Base-by-base conservation (phyloP, 2,888 invertebrate genomes). In the Pseudococcus jackbeardsleyi region DNA sequence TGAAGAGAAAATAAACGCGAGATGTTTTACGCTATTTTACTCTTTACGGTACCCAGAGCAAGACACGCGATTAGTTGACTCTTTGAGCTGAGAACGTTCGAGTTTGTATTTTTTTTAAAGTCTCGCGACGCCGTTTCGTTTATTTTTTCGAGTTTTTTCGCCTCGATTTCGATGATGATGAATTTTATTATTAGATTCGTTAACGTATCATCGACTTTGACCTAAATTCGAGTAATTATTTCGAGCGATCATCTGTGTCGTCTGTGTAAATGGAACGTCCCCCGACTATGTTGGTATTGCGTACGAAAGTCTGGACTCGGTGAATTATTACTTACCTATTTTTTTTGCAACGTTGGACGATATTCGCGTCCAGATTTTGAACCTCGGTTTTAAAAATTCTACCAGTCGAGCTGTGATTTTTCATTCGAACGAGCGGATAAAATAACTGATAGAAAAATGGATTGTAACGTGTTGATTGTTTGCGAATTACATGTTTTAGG, bases 401-500 rank as follows among this genome's bases (percentile, higher is more conserved):
- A 4, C 26, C 1, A 2, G 26, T 3, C 3, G 15, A 50, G 46
- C 12, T 46, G 46, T 3, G 12, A 11, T 46, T 46, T 33, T 33
- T 33, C 26, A 33, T 33, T 33, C 26, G 3, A 33, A 15, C 50
- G 15, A 12, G 15, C 4, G 17, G 17, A 50, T 1, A 50, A 50
- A 50, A 33, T 33, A 33, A 1, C 26, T 33, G 26, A 33, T 33
- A 33, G 26, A 4, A 39, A 26, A 39, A 77, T 77, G 77, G 77
- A 77, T 17, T 77, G 77, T 33, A 77, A 77, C 22, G 77, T 77
- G 77, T 39, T 77, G 77, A 77, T 77, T 39, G 77, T 77, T 26
- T 77, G 77, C 77, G 77, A 77, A 39, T 17, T 77, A 39, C 77
- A 77, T 17, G 77, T 77, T 77, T 77, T 77, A 77, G 77, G 77